phyloP scores from a whole-genome alignment of 2,888 invertebrate species.

The Acronicta aceris region DNA sequence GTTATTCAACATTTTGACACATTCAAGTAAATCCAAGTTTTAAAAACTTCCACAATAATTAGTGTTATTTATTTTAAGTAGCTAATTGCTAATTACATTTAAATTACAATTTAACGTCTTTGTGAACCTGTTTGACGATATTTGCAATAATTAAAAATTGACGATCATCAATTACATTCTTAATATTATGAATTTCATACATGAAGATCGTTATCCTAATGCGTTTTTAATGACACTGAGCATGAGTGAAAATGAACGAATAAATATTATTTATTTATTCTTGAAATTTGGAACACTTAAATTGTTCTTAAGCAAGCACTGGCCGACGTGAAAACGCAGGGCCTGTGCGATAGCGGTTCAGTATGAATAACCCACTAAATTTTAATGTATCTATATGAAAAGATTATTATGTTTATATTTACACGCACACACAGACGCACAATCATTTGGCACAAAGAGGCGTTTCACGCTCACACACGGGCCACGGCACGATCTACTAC shows the following conservation, averaged over 20 bases:
- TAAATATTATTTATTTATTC: slow-evolving; percentile 60
- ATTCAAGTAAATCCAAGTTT: slow-evolving; percentile 68
- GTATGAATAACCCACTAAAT: slow-evolving; percentile 65
- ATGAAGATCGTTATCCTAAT: slow-evolving; percentile 59
- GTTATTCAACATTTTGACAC: slow-evolving; percentile 70
- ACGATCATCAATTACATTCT: slow-evolving; percentile 65
- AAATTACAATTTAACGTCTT: slow-evolving; percentile 65
- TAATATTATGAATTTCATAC: slow-evolving; percentile 56
- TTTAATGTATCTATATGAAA: slow-evolving; percentile 69
- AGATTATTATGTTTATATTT: slow-evolving; percentile 72
- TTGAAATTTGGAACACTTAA: slow-evolving; percentile 50
- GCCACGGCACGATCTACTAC: slow-evolving; percentile 76
- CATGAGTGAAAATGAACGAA: slow-evolving; percentile 54
- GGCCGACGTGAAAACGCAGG: slow-evolving; percentile 14
- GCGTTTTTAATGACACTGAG: slow-evolving; percentile 56
- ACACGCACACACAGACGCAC: slow-evolving; percentile 74
- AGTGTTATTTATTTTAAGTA: slow-evolving; percentile 63
- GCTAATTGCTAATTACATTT: slow-evolving; percentile 67
- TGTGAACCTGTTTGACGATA: slow-evolving; percentile 64
- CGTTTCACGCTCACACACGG: slow-evolving; percentile 81
- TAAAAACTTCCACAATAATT: slow-evolving; percentile 62
- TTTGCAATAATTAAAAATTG: slow-evolving; percentile 72
- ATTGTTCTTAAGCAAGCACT: slow-evolving; percentile 39
- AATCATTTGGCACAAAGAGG: slow-evolving; percentile 87
- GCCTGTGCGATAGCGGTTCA: slow-evolving; percentile 31